Percentiles rank a stretch among this genome's conserved stretches.
Conservation (phyloP, 2,797 vertebrate species). For the Nyctalus aviator region DNA sequence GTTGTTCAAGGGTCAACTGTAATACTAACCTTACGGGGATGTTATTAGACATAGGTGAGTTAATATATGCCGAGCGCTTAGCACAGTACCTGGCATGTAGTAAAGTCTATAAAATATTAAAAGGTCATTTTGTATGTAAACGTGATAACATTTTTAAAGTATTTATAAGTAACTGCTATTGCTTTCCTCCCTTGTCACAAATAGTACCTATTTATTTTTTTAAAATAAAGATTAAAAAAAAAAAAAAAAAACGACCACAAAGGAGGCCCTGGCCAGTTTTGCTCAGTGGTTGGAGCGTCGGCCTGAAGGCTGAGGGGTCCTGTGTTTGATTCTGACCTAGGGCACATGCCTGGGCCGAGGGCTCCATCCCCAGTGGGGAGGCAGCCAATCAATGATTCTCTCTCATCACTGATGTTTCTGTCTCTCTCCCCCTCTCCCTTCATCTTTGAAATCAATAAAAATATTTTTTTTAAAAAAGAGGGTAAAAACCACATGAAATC, state of each 20-base stretch:
- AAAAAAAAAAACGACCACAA: not conserved
- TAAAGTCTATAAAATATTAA: not conserved
- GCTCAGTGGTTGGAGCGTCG: too few species aligned
- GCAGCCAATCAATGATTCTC: too few species aligned
- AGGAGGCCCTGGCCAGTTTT: too few species aligned
- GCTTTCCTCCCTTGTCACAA: not conserved
- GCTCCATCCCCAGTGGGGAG: too few species aligned
- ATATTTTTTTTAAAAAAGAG: too few species aligned
- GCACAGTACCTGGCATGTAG: not conserved
- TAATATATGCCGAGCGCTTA: not conserved
- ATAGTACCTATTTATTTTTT: not conserved
- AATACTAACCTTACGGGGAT: not conserved
- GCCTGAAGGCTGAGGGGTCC: too few species aligned
- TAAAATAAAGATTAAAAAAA: slow-evolving; percentile 7
- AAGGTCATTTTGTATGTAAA: slow-evolving; percentile 3
- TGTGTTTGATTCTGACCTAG: too few species aligned
- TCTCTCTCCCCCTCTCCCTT: too few species aligned
- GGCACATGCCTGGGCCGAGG: too few species aligned
- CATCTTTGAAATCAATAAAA: too few species aligned
- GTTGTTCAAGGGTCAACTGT: not conserved
- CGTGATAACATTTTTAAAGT: not conserved
- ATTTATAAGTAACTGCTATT: not conserved
- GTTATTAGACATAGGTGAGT: not conserved
- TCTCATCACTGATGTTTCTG: too few species aligned
- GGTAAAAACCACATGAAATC: slow-evolving; percentile 31